phyloP scores from a whole-genome alignment of 1,140 invertebrate genomes.

The Polypedilum pembai region DNA sequence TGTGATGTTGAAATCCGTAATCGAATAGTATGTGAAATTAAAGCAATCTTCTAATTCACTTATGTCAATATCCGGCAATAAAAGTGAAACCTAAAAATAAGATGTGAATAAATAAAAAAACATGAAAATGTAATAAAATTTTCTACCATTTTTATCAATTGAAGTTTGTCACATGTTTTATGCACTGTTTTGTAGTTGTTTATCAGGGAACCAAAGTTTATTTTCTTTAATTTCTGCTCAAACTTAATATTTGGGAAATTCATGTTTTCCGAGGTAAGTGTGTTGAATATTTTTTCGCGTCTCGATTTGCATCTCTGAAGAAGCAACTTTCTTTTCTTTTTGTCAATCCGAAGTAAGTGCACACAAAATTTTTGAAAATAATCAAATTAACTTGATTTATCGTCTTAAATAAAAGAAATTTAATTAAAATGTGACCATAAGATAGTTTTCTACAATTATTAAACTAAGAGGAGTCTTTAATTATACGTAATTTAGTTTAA shows the following conservation, averaged over 20 bases:
- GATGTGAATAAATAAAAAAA: background rate
- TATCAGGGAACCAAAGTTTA: background rate
- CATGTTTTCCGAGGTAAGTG: background rate
- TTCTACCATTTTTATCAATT: background rate
- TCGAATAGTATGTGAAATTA: background rate
- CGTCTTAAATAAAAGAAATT: background rate
- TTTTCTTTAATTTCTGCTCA: background rate
- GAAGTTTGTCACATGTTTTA: background rate
- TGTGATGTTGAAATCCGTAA: background rate
- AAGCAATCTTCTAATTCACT: background rate
- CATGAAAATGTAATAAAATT: background rate
- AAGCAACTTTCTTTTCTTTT: background rate
- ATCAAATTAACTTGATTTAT: background rate
- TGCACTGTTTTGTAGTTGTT: background rate
- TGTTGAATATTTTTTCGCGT: background rate
- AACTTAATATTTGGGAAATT: constrained; percentile 11
- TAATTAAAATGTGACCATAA: background rate
- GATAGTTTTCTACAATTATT: background rate
- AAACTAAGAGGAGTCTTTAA: background rate
- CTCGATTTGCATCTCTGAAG: background rate
- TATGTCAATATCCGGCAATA: background rate
- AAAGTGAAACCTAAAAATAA: background rate
- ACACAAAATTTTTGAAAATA: background rate
- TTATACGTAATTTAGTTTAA: background rate
- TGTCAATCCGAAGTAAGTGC: constrained; percentile 8